These are phyloP conservation scores for Tipula helvola DNA, from an alignment of 2,888 invertebrate genomes.

Conservation along the genomic window DNA sequence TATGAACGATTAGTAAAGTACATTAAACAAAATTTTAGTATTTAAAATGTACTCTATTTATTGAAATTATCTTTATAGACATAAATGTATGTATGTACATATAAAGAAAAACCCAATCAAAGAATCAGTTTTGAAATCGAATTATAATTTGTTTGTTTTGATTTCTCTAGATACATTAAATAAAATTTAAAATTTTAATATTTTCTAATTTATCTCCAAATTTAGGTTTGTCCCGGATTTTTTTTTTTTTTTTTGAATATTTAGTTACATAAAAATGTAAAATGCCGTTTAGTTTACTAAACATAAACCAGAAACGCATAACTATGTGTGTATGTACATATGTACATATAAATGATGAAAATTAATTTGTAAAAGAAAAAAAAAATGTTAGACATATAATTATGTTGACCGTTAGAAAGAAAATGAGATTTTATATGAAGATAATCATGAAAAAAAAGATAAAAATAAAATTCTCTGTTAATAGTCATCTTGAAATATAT, in stretches of 20 bases:
- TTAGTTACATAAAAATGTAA: neutral
- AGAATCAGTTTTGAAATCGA: too few species aligned
- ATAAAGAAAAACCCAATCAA: too few species aligned
- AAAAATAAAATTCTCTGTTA: neutral
- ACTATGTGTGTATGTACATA: neutral
- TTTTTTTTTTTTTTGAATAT: neutral
- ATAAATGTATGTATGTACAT: too few species aligned
- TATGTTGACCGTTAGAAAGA: neutral
- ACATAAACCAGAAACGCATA: neutral
- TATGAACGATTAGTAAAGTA: too few species aligned
- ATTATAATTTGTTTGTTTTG: too few species aligned
- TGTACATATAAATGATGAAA: neutral
- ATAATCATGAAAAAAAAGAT: neutral
- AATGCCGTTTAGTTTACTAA: neutral
- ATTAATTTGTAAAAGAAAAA: neutral
- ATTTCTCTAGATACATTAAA: too few species aligned
- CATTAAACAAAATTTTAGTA: too few species aligned
- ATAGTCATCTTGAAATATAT: neutral
- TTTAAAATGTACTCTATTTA: too few species aligned
- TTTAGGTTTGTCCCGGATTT: neutral
- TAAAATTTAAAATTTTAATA: too few species aligned
- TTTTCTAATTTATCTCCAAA: neutral
- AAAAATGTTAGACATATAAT: neutral
- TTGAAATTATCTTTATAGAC: too few species aligned
- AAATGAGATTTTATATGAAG: neutral